Conservation (phyloP, 2,797 vertebrate genomes). For the Etheostoma perlongum region DNA sequence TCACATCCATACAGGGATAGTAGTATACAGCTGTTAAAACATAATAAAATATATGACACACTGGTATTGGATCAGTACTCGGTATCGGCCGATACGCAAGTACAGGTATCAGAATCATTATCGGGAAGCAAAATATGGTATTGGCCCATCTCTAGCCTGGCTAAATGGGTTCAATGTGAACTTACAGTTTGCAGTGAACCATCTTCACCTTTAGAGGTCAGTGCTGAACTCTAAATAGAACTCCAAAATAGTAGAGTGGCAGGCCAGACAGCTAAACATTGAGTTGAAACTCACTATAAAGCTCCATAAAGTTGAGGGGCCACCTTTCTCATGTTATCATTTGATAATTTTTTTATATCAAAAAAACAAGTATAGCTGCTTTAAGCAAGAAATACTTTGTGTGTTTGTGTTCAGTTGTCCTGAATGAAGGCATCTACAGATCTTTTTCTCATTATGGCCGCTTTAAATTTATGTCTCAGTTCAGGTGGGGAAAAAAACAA, state of each 20-base stretch:
- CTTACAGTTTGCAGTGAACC: conserved; percentile 40
- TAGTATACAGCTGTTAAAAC: too few relatives aligned
- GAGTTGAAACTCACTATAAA: neutral
- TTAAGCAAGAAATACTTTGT: neutral
- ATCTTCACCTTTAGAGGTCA: conserved; percentile 55
- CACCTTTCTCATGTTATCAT: neutral
- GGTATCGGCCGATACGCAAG: too few relatives aligned
- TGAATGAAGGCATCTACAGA: neutral
- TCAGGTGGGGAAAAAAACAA: conserved; percentile 20
- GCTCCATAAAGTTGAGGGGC: neutral
- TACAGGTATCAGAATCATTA: too few relatives aligned
- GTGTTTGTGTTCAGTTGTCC: conserved; percentile 23
- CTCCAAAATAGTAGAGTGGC: neutral
- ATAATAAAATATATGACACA: too few relatives aligned
- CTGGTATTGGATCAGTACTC: too few relatives aligned
- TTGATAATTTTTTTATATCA: neutral
- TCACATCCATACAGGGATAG: too few relatives aligned
- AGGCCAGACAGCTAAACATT: neutral
- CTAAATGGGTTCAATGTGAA: conserved; percentile 17
- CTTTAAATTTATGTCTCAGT: conserved; percentile 44
- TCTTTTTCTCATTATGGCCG: conserved; percentile 37
- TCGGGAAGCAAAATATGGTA: too few relatives aligned
- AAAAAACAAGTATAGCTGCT: neutral
- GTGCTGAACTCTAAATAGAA: conserved; percentile 32
- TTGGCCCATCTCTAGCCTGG: neutral